Base-by-base conservation (phyloP, 2,888 invertebrate genomes). In the Polyommatus icarus region DNA sequence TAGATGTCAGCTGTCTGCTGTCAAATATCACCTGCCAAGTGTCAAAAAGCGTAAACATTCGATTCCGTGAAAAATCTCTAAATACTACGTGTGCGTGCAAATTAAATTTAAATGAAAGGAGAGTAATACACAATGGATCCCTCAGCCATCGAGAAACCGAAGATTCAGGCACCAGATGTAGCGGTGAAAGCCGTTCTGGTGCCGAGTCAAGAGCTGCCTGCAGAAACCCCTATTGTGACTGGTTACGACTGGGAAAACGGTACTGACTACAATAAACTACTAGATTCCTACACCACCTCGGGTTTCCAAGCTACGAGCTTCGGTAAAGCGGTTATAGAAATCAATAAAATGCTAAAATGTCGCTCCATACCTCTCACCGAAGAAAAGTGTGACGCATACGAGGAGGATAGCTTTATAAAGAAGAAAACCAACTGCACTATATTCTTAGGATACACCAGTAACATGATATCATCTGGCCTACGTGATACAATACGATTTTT, bases 281-380 rank as follows among this genome's bases (percentile, higher is more conserved):
- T 99, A 71, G 94, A 97, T 81, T 96, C 97, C 46, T 99, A 97
- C 88, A 88, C 95, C 50, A 94, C 95, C 78, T 97, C 97, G 29
- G 99, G 99, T n/a, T 99, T 99, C 90, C 99, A 99, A 95, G 99
- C 99, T 0, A 99, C 99, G 0, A 98, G 97, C 94, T 97, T 99
- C 87, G 99, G 98, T 0, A 92, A 96, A 84, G 98, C 99, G 0
- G 96, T 99, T 0, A 94, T 96, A 77, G 99, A 99, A 95, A 97
- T 99, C 80, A 97, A 98, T 84, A 97, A 96, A 95, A 99, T 99
- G 99, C 94, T 98, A 76, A 95, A 96, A 87, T 96, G 96, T 85
- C 96, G 98, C 82, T 95, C 95, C 18, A 89, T 96, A 81, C 96
- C 97, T 0, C 87, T 98, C 71, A 94, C 95, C 0, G 94, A 95